These are phyloP conservation scores for Furcula furcula DNA, from an alignment of 2,888 invertebrate genomes.

Conservation along the genomic window DNA sequence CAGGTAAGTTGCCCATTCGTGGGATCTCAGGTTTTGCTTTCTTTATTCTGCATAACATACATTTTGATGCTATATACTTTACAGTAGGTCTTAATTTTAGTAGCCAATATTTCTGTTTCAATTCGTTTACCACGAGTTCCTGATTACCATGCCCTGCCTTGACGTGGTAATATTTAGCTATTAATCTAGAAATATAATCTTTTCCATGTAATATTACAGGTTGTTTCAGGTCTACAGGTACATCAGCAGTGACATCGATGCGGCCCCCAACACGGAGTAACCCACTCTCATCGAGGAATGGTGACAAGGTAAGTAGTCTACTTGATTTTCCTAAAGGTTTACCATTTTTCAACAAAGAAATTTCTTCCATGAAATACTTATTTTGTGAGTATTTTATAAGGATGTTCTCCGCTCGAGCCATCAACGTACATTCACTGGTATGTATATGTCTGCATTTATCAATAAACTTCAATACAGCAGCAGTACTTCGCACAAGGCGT, in stretches of 20 bases:
- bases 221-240: slow-evolving; percentile 4
- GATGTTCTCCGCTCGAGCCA: slow-evolving; percentile 1
- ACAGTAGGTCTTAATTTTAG: slow-evolving; percentile 18
- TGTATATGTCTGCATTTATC: background rate
- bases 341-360: background rate
- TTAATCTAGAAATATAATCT: slow-evolving; percentile 4
- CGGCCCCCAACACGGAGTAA: slow-evolving; percentile 14
- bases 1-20: slow-evolving; percentile 8
- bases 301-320: slow-evolving; percentile 3
- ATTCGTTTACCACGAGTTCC: slow-evolving; percentile 20
- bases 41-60: no score
- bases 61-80: slow-evolving; percentile 1
- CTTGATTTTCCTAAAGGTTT: background rate
- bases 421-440: background rate
- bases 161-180: slow-evolving; percentile 12
- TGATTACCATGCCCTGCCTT: slow-evolving; percentile 10
- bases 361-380: slow-evolving; percentile 1
- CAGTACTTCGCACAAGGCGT: slow-evolving; percentile 1
- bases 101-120: slow-evolving; percentile 24
- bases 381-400: background rate
- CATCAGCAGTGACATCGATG: slow-evolving; percentile 8
- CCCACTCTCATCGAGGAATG: slow-evolving; percentile 11
- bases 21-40: background rate
- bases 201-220: slow-evolving; percentile 17
- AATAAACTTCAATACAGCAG: slow-evolving; percentile 1